Evolutionary conservation across 92 coral and sea anemone genomes (phyloP), one percentile per base, ranked within the genome.

Genomic region (Umimayanthus chanpuru): DNA sequence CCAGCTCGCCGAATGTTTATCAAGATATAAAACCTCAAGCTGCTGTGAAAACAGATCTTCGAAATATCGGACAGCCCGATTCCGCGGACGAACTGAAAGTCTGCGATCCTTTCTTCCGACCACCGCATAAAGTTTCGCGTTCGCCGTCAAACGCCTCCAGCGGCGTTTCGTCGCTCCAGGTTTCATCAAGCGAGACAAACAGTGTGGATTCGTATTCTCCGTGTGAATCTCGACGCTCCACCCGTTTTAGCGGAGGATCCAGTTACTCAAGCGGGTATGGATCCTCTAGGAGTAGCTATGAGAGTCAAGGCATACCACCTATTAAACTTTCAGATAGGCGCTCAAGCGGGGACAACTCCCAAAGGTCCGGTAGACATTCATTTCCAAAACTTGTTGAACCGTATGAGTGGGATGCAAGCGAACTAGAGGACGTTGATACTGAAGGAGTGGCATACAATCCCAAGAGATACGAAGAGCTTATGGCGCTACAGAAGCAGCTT

Each of bases 111-210:
- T 95, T 85, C 83, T 95, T 91, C 75, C 91, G 88, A 50, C 65
- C 81, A 7, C 55, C 90, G 4, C 91, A 73, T 40, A 85, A 76
- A 11, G 94, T 89, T 70, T 90, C 96, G 14, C 92, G 96, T 4
- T 85, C 98, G 9, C 95, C 98, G 9, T 95, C 98, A 20, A 93
- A 93, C 43, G 98, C 98, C 1, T 95, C 98, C 38, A 95, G 98
- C 21, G 98, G 98, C 26, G 78, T 95, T 36, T 94, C 79, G 28
- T 94, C 98, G 18, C 92, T 89, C 18, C 94, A 91, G 44, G 98
- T 94, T 18, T 94, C 98, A 9, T 93, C 94, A n/a, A 92, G 96
- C 80, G 98, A 95, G 87, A 93, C 98, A 18, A 95, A 93, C 87
- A 95, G 98, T 80, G 86, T 93, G 14, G 98, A 93, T 8, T 94